These are phyloP conservation scores for Rousettus madagascariensis DNA, from an alignment of 2,797 vertebrate genomes.

Conservation along the genomic window DNA sequence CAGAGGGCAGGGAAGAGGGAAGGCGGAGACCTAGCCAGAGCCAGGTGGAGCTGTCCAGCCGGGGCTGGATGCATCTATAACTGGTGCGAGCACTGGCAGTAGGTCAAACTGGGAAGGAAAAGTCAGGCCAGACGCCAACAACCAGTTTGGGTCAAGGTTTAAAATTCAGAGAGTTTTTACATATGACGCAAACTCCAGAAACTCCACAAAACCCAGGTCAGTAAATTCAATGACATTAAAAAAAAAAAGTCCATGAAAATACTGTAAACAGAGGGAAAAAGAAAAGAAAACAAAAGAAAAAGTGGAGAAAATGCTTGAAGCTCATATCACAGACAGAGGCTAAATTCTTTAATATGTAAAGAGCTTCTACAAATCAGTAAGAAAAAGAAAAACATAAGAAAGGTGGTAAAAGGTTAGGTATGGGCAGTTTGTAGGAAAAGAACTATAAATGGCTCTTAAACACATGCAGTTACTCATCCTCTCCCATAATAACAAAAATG, in stretches of 20 bases:
- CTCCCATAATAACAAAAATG: neutral
- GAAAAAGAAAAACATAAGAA: neutral
- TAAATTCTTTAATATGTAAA: slow-evolving; percentile 33
- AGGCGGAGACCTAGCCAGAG: fast-evolving
- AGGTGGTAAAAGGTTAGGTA: neutral
- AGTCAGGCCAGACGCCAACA: neutral
- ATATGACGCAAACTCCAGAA: neutral
- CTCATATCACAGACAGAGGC: neutral
- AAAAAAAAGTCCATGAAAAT: neutral
- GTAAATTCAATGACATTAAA: neutral
- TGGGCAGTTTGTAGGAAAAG: neutral
- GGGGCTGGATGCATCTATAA: neutral
- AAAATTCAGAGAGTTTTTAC: neutral
- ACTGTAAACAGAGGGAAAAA: neutral
- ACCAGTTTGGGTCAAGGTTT: neutral
- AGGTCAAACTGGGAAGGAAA: neutral
- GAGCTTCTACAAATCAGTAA: slow-evolving; percentile 19
- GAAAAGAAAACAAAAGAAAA: neutral
- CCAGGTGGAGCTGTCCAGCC: neutral
- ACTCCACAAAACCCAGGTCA: neutral
- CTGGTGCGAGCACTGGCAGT: neutral
- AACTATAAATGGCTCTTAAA: neutral
- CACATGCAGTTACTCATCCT: neutral
- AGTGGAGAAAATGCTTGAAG: neutral
- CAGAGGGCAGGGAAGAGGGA: fast-evolving